These are phyloP conservation scores for Syrista parreyssii DNA, from an alignment of 2,888 invertebrate species.

Conservation along the genomic window DNA sequence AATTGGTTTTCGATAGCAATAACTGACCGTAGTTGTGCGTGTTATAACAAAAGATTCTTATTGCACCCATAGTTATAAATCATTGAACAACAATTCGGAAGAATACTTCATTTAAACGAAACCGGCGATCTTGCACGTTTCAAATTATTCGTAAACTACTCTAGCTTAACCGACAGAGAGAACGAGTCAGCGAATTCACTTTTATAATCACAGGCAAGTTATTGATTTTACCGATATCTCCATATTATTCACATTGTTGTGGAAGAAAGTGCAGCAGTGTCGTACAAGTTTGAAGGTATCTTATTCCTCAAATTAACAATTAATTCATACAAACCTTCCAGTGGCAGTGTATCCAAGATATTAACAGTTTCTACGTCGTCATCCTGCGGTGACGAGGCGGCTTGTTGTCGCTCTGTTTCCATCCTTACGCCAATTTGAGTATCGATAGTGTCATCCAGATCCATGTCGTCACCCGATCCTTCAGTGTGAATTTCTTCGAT, in stretches of 20 bases:
- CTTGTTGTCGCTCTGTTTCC: constrained; percentile 51
- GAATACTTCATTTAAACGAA: background rate
- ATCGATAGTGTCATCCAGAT: constrained; percentile 63
- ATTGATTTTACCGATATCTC: background rate
- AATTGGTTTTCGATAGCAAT: background rate
- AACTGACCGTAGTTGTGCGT: no score
- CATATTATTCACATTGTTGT: background rate
- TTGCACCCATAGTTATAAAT: background rate
- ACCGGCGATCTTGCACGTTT: background rate
- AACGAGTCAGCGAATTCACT: background rate
- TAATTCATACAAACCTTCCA: constrained; percentile 47
- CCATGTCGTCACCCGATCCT: constrained; percentile 62
- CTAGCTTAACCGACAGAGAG: background rate
- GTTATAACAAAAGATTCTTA: background rate
- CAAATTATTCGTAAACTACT: no score
- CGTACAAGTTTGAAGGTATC: constrained; percentile 3
- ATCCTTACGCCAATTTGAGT: constrained; percentile 61
- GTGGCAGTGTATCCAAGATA: constrained; percentile 61
- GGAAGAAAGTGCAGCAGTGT: background rate
- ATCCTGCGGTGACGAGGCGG: constrained; percentile 42
- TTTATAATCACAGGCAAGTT: background rate
- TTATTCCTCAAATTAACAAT: background rate
- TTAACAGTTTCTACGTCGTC: constrained; percentile 62
- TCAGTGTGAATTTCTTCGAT: constrained; percentile 60
- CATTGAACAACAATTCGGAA: background rate